A percentile compares a stretch with the other conserved stretches of the same genome.
phyloP scores from a whole-genome alignment of 2,797 vertebrate species.

The Molossus molossus region DNA sequence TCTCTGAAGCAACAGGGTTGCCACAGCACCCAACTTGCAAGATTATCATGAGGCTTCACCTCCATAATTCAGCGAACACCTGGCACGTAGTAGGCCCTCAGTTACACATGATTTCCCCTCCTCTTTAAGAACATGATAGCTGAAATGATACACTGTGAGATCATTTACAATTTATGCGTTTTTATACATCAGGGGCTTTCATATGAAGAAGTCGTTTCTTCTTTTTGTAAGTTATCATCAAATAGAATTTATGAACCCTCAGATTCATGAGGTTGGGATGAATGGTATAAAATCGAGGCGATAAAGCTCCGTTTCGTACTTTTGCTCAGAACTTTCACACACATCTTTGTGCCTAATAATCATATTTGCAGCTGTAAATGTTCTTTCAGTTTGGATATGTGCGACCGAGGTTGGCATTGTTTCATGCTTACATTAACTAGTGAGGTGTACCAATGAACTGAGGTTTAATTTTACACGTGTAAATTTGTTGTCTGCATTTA shows the following conservation, averaged over 20 bases:
- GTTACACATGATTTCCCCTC: neutral
- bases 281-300: conserved; percentile 65
- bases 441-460: neutral
- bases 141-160: conserved; percentile 38
- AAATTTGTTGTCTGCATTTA: conserved; percentile 43
- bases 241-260: conserved; percentile 81
- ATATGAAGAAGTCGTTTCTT: conserved; percentile 74
- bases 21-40: neutral
- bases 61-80: neutral
- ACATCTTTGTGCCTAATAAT: conserved; percentile 66
- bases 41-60: neutral
- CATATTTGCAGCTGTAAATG: conserved; percentile 30
- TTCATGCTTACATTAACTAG: neutral
- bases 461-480: conserved; percentile 32
- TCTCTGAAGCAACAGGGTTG: neutral
- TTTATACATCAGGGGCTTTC: conserved; percentile 72
- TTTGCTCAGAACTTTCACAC: conserved; percentile 55
- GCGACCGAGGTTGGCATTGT: neutral
- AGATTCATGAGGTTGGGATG: conserved; percentile 70
- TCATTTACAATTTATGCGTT: conserved; percentile 67
- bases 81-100: neutral
- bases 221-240: conserved; percentile 81
- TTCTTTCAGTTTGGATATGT: conserved; percentile 48
- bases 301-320: conserved; percentile 65
- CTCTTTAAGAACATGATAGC: neutral